Percentiles rank a stretch among this genome's conserved stretches.
These are phyloP conservation scores for Aplochiton taeniatus DNA, from an alignment of 2,797 vertebrate genomes.

Conservation along the genomic window DNA sequence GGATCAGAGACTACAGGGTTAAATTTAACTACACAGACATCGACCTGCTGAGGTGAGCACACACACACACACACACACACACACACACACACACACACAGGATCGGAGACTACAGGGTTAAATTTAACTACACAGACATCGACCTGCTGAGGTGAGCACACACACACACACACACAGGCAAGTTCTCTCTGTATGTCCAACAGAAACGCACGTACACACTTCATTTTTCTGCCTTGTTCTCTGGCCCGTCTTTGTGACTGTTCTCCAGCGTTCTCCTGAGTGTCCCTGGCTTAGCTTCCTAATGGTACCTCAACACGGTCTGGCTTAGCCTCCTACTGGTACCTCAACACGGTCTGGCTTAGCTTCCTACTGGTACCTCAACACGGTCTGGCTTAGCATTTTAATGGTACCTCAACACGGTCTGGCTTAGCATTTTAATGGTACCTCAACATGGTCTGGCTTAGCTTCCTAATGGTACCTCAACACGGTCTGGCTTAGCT, in stretches of 20 bases:
- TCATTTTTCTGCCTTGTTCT: slow-evolving; percentile 10
- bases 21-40: neutral
- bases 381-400: too few species aligned
- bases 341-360: too few species aligned
- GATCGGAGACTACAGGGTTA: too few species aligned
- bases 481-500: too few species aligned
- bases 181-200: neutral
- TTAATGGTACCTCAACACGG: too few species aligned
- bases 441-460: slow-evolving; percentile 8
- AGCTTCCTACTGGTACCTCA: neutral
- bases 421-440: too few species aligned
- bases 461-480: too few species aligned
- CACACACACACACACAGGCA: neutral
- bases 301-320: slow-evolving; percentile 1
- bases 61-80: slow-evolving; percentile 4
- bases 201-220: too few species aligned
- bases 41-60: neutral
- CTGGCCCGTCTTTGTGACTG: slow-evolving; percentile 28
- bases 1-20: too few species aligned
- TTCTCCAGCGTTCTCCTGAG: slow-evolving; percentile 19
- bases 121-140: neutral
- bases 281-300: too few species aligned
- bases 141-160: neutral
- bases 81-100: neutral
- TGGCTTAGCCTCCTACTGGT: too few species aligned